Evolutionary conservation across 2,888 invertebrate species (phyloP).

Genomic region (Branchellion lobata): DNA sequence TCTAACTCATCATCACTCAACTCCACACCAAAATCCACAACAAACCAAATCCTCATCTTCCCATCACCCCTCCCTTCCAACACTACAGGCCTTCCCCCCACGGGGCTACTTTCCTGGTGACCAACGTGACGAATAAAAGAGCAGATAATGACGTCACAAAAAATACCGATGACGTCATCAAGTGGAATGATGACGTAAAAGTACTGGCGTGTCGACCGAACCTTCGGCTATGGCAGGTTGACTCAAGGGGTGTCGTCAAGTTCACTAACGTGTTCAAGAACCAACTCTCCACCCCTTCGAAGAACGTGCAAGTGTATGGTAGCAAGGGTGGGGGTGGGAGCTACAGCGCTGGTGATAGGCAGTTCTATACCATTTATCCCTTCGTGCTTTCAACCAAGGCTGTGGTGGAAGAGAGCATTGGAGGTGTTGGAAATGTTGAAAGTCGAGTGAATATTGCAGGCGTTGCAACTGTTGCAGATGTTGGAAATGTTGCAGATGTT

Average conservation of each 20-base stretch:
- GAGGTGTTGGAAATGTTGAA: background rate
- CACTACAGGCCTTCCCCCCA: background rate
- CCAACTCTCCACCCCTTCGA: background rate
- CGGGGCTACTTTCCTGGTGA: background rate
- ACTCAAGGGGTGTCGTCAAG: background rate
- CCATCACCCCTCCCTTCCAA: background rate
- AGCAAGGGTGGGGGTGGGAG: background rate
- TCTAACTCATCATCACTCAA: too few relatives aligned
- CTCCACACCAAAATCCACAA: too few relatives aligned
- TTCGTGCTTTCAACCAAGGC: background rate
- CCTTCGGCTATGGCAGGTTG: background rate
- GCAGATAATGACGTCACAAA: background rate
- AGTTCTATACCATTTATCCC: background rate
- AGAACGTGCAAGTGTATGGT: background rate
- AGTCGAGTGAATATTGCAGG: too few relatives aligned
- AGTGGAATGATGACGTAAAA: background rate
- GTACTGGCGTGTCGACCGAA: background rate
- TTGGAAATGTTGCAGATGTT: too few relatives aligned
- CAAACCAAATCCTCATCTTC: too few relatives aligned
- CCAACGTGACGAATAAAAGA: background rate
- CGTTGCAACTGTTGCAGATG: too few relatives aligned
- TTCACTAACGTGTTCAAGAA: slow-evolving; percentile 11
- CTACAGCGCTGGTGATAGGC: background rate
- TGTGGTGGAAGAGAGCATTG: background rate
- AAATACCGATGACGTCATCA: background rate